These are phyloP conservation scores for Ahaetulla prasina DNA, from an alignment of 2,113 vertebrate species.

Conservation along the genomic window DNA sequence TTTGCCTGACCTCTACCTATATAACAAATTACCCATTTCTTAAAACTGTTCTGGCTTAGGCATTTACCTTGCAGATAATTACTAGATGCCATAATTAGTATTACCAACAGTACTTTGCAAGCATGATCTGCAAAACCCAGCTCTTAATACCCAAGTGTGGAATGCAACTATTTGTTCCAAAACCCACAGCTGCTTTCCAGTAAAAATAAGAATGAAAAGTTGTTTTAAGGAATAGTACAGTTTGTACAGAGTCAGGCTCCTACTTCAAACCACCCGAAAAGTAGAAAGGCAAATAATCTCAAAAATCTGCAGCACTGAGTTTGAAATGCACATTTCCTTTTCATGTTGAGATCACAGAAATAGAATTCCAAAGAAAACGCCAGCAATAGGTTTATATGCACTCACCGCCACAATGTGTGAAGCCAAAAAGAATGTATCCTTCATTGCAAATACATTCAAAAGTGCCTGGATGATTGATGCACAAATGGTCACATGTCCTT, in stretches of 20 bases:
- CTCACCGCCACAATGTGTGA: conserved; percentile 95
- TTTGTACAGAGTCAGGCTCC: not conserved
- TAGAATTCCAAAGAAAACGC: rapidly evolving
- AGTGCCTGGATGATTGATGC: conserved; percentile 88
- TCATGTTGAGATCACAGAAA: not conserved
- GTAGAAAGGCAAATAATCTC: not conserved
- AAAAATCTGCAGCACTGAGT: rapidly evolving
- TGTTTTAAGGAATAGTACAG: not conserved
- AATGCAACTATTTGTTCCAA: not conserved
- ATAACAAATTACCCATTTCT: rapidly evolving
- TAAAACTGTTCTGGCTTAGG: not conserved
- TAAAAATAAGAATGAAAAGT: not conserved
- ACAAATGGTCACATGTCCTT: conserved; percentile 92
- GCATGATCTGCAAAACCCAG: not conserved
- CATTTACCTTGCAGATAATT: not conserved
- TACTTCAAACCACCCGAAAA: not conserved
- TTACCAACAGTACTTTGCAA: not conserved
- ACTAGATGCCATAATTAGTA: not conserved
- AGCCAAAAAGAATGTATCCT: conserved; percentile 91
- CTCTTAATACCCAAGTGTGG: conserved; percentile 9
- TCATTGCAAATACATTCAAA: conserved; percentile 89
- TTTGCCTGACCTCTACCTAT: not conserved
- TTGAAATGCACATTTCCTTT: not conserved
- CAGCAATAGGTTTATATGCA: not conserved
- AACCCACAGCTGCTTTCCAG: not conserved